phyloP scores from a whole-genome alignment of 2,113 vertebrate species.

The Chelonoidis abingdonii region DNA sequence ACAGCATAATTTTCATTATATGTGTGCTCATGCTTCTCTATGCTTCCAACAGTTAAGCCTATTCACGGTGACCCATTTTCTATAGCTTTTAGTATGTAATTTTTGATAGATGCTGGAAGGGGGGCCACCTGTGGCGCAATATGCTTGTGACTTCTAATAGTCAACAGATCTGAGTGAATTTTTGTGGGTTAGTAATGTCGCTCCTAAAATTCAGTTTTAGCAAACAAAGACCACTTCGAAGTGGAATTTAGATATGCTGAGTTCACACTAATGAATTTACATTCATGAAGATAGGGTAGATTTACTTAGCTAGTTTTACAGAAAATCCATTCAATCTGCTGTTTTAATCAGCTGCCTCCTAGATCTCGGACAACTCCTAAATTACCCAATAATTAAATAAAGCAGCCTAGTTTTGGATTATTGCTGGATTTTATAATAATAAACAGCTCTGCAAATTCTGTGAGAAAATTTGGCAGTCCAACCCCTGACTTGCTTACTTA shows the following conservation, averaged over 20 bases:
- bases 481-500: background rate
- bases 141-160: background rate
- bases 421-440: background rate
- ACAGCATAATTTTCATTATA: rapidly evolving
- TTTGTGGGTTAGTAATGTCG: background rate
- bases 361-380: background rate
- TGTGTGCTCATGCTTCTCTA: background rate
- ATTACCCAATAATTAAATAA: rapidly evolving
- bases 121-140: background rate
- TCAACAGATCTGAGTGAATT: background rate
- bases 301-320: background rate
- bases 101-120: background rate
- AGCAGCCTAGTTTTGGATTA: background rate
- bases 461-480: background rate
- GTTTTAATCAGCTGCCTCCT: background rate
- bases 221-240: background rate
- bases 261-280: background rate
- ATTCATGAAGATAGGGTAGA: background rate
- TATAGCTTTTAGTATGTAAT: background rate
- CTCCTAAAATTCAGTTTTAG: background rate
- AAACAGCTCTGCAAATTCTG: background rate
- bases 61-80: background rate
- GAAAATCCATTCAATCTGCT: background rate
- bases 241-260: background rate
- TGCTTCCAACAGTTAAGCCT: background rate